These are phyloP conservation scores for Rhinoderma darwinii DNA, from an alignment of 2,113 vertebrate species.

Conservation along the genomic window DNA sequence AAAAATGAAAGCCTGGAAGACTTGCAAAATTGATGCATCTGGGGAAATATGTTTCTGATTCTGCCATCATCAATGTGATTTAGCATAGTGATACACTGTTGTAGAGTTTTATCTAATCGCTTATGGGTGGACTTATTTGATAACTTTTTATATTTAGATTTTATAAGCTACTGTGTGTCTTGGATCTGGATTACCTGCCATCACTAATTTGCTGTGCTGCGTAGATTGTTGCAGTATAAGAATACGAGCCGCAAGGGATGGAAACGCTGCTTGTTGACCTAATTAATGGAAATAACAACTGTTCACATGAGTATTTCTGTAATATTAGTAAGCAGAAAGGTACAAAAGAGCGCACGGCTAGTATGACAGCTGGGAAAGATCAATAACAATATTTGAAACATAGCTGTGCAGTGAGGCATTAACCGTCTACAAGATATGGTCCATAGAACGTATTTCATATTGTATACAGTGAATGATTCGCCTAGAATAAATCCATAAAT, in stretches of 20 bases:
- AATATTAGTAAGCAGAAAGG: slow-evolving; percentile 29
- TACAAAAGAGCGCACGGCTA: neutral
- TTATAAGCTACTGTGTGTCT: slow-evolving; percentile 20
- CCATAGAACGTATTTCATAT: neutral
- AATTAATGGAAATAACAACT: slow-evolving; percentile 33
- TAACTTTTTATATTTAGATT: slow-evolving; percentile 23
- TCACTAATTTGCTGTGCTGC: neutral
- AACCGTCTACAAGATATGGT: neutral
- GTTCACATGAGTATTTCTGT: slow-evolving; percentile 11
- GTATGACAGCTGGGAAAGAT: slow-evolving; percentile 14
- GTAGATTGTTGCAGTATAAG: neutral
- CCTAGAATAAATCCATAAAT: neutral
- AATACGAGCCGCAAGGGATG: slow-evolving; percentile 6
- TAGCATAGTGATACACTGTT: slow-evolving; percentile 9
- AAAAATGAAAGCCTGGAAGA: slow-evolving; percentile 24
- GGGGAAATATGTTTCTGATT: slow-evolving; percentile 32
- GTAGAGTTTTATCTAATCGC: slow-evolving; percentile 12
- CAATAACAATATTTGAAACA: slow-evolving; percentile 2
- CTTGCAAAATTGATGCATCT: slow-evolving; percentile 27
- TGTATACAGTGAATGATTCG: neutral
- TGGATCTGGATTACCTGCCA: slow-evolving; percentile 9
- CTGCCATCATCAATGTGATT: slow-evolving; percentile 39
- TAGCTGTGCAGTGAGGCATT: neutral
- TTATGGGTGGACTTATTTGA: slow-evolving; percentile 31
- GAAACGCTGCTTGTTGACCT: neutral